These are phyloP conservation scores for Cephus sareptanus DNA, from an alignment of 2,888 invertebrate genomes.

Conservation along the genomic window DNA sequence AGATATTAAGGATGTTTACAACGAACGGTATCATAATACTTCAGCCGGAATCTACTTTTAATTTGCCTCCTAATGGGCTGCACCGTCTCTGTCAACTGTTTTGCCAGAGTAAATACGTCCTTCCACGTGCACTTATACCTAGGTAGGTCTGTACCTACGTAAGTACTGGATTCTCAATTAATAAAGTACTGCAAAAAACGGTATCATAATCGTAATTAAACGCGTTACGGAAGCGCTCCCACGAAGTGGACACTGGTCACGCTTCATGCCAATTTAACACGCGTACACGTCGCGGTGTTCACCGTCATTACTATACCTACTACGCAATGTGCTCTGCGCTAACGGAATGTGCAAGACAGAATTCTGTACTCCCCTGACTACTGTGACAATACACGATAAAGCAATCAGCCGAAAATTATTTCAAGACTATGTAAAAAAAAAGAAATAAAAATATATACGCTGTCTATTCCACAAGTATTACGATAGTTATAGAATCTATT, in stretches of 20 bases:
- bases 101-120: not conserved
- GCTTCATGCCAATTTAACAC: conserved; percentile 62
- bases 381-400: not conserved
- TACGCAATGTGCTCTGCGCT: not conserved
- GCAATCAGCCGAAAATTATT: not conserved
- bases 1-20: not conserved
- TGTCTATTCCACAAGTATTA: not conserved
- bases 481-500: not conserved
- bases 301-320: not conserved
- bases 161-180: conserved; percentile 32
- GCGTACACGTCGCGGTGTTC: conserved; percentile 17
- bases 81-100: not conserved
- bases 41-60: not conserved
- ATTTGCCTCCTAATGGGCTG: not conserved
- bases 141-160: not conserved
- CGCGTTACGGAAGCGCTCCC: conserved; percentile 42
- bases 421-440: too few relatives aligned
- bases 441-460: not conserved
- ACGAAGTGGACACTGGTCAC: conserved; percentile 56
- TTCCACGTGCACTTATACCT: not conserved
- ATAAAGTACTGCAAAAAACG: conserved; percentile 54
- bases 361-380: not conserved
- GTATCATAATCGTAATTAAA: conserved; percentile 53
- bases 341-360: not conserved
- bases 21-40: not conserved